phyloP scores from a whole-genome alignment of 1,140 invertebrate species.

The Watersipora subatra region DNA sequence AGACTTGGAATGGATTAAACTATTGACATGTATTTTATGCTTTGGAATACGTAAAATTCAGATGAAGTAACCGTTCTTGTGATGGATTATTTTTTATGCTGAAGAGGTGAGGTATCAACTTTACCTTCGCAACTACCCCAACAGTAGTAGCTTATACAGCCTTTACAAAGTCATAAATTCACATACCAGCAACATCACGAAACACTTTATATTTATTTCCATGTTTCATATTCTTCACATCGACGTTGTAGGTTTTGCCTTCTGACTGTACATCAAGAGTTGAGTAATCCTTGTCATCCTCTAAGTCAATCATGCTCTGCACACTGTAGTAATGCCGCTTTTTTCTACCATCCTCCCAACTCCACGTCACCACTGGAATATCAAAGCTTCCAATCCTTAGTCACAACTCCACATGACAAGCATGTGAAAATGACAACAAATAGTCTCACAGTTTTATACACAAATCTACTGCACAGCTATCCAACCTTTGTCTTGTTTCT shows the following conservation, averaged over 20 bases:
- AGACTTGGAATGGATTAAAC: too few species aligned
- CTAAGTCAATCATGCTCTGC: not conserved
- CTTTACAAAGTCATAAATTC: too few species aligned
- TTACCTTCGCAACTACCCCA: too few species aligned
- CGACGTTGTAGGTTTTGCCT: not conserved
- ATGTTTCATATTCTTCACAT: not conserved
- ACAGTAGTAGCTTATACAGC: too few species aligned
- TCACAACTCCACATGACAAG: too few species aligned
- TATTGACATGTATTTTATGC: too few species aligned
- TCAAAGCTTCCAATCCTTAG: not conserved
- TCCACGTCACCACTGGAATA: not conserved
- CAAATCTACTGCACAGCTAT: not conserved
- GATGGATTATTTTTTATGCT: too few species aligned
- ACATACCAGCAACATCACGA: too few species aligned
- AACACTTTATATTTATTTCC: too few species aligned
- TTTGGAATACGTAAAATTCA: too few species aligned
- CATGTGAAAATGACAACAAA: not conserved
- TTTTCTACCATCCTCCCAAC: not conserved
- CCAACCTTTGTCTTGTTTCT: not conserved
- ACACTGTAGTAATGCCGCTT: not conserved
- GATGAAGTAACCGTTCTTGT: too few species aligned
- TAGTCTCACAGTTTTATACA: not conserved
- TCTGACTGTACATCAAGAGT: not conserved
- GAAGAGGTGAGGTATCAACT: too few species aligned
- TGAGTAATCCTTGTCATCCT: not conserved